Percentiles rank a stretch among this genome's conserved stretches.
Evolutionary conservation across 2,888 invertebrate species (phyloP).

Genomic region (Lasius platythorax): DNA sequence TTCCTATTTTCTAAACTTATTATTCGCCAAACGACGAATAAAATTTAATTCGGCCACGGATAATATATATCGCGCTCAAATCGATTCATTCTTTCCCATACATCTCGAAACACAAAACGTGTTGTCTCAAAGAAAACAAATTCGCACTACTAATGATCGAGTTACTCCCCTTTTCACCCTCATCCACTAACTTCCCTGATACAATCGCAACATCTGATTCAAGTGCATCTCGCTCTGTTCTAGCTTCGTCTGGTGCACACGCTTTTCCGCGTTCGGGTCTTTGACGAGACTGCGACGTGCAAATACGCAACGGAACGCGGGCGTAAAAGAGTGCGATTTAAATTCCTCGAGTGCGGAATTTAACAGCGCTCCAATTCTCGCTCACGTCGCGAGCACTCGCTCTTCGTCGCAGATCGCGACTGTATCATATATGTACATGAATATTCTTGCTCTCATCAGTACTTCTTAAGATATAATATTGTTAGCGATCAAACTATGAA

Average conservation of each 20-base stretch:
- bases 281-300: constrained; percentile 18
- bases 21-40: background rate
- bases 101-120: constrained; percentile 2
- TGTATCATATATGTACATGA: background rate
- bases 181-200: background rate
- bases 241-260: background rate
- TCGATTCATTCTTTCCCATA: background rate
- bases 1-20: background rate
- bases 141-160: constrained; percentile 8
- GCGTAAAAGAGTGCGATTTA: constrained; percentile 53
- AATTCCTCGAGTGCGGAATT: constrained; percentile 53
- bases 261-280: background rate
- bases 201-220: constrained; percentile 24
- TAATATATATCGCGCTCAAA: constrained; percentile 16
- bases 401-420: background rate
- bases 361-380: constrained; percentile 22
- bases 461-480: background rate
- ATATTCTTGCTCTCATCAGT: background rate
- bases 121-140: constrained; percentile 1
- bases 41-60: background rate
- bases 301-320: constrained; percentile 21
- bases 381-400: background rate
- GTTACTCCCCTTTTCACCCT: background rate
- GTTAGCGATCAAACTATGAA: background rate
- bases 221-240: background rate